Evolutionary conservation across 2,113 vertebrate species (phyloP).

Genomic region (Anguilla rostrata): DNA sequence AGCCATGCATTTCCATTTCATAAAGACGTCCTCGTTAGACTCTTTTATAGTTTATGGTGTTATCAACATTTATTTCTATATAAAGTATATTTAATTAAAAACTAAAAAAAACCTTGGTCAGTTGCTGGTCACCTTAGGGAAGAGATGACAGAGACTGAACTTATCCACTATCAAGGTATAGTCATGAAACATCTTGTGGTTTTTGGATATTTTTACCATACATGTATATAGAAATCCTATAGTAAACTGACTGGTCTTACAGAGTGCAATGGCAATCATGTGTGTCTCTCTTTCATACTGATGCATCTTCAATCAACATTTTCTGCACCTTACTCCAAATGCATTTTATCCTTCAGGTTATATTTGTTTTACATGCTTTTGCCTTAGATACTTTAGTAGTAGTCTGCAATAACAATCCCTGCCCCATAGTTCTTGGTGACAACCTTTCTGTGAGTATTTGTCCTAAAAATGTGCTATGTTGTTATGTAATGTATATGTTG

Average conservation of each 20-base stretch:
- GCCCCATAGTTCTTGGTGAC: slow-evolving; percentile 60
- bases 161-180: neutral
- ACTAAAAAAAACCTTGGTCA: neutral
- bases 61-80: too few relatives aligned
- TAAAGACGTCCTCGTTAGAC: too few relatives aligned
- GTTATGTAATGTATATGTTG: slow-evolving; percentile 81
- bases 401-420: slow-evolving; percentile 41
- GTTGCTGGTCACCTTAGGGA: neutral
- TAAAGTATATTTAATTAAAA: neutral
- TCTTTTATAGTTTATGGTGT: too few relatives aligned
- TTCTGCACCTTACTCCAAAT: neutral
- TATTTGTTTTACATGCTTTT: neutral
- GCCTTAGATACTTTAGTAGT: neutral
- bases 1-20: too few relatives aligned
- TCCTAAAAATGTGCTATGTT: slow-evolving; percentile 57
- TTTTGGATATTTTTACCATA: neutral
- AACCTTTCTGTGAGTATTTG: neutral
- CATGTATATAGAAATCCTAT: neutral
- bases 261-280: neutral
- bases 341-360: neutral
- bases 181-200: neutral
- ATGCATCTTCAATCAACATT: neutral
- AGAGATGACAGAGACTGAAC: neutral
- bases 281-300: neutral
- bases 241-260: neutral